Evolutionary conservation across 2,113 vertebrate genomes (phyloP), one percentile per base, ranked within the genome.

Genomic region (Amphiprion percula): DNA sequence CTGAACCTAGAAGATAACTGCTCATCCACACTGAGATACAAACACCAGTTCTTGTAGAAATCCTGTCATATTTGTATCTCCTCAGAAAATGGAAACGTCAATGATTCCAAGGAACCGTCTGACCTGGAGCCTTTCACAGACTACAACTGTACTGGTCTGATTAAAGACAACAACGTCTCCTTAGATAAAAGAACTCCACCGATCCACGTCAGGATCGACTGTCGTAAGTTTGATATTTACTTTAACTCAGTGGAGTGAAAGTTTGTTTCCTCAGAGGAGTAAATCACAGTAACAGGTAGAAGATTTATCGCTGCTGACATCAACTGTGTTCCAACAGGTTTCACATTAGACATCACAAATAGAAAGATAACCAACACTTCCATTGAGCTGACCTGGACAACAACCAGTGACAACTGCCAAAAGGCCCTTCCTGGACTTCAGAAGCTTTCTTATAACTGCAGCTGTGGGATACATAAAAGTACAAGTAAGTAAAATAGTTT

Each of bases 341-440:
- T 88, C 47, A 1, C 0, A 15, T 33, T 84, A 4, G 3, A 0
- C 1, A 0, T 0, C 0, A 1, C 0, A 5, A 0, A 1, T 0
- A 0, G 0, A 0, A 1, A 0, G 0, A 0, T 0, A 10, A 63
- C 55, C 47, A 7, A 1, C 3, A 63, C 1, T 0, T 68, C 77
- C 19, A 62, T 61, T 49, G 0, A 1, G 1, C n/a, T 83, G n/a
- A 28, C 0, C 0, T 88, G 75, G 89, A 19, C 0, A 0, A 65
- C 76, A 4, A 49, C 0, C 30, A 90, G 68, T 69, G 0, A 0
- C 0, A 67, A 69, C 0, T 90, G 89, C 78, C 0, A 0, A 23
- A 1, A 0, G 1, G 16, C 6, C 2, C 10, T 37, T 26, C 2
- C 10, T 0, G 0, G 1, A 0, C 16, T 12, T 5, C 0, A 3